Conservation (phyloP, 2,113 vertebrate genomes). For the rabbit (Oryctolagus cuniculus) region mOryCun1.1 NC_091448.1:9764001-9764500, state of each 20-base stretch:
- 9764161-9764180: background rate
- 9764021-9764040: background rate
- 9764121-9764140: background rate
- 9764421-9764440: too few relatives aligned
- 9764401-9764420: background rate
- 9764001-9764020: background rate
- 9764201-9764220: background rate
- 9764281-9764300: background rate
- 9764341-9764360: background rate
- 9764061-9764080: background rate
- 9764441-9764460: background rate
- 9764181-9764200: background rate
- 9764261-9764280: background rate
- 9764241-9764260: background rate
- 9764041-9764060: background rate
- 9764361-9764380: background rate
- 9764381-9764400: background rate
- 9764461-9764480: background rate
- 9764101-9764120: background rate
- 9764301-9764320: background rate
- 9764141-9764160: background rate
- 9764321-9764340: background rate
- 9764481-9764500: background rate
- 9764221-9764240: too few relatives aligned
- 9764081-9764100: background rate